A percentile compares a stretch with the other conserved stretches of the same genome.
Evolutionary conservation across 92 coral and sea anemone genomes (phyloP).

Genomic region (Chrysogorgia sp.): DNA sequence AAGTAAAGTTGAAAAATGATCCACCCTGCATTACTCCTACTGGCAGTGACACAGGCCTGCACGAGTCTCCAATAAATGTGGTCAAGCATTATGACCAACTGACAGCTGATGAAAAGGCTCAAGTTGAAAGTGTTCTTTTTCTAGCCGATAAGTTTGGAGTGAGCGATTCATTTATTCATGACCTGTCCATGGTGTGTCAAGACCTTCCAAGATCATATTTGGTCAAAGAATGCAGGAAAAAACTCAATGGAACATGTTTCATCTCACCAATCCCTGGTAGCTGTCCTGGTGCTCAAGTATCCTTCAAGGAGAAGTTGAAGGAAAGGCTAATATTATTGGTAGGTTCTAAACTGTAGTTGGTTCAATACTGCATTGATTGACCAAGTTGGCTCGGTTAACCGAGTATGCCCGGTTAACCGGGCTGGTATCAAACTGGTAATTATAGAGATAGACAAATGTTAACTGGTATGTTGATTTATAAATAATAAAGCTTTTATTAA

Average conservation of each 20-base stretch:
- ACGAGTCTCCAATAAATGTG: neutral
- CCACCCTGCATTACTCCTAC: neutral
- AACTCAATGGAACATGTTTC: neutral
- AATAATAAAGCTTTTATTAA: neutral
- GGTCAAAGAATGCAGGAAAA: slow-evolving; percentile 16
- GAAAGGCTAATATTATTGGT: slow-evolving; percentile 3
- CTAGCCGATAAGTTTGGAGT: slow-evolving; percentile 20
- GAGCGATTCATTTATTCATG: slow-evolving; percentile 19
- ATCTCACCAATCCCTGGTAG: slow-evolving; percentile 16
- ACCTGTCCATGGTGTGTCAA: neutral
- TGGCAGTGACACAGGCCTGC: neutral
- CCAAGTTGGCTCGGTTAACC: too few relatives aligned
- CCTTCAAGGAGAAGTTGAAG: neutral
- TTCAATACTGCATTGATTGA: neutral
- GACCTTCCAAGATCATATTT: slow-evolving; percentile 11
- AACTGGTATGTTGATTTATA: neutral
- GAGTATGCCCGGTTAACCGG: too few relatives aligned
- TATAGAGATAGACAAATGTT: neutral
- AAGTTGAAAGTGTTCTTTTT: slow-evolving; percentile 4
- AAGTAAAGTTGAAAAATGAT: neutral
- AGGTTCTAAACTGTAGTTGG: neutral
- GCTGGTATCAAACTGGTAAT: too few relatives aligned
- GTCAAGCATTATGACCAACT: neutral
- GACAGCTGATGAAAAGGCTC: slow-evolving; percentile 19
- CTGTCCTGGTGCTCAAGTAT: slow-evolving; percentile 20